Evolutionary conservation across 1,140 invertebrate genomes (phyloP).

Genomic region (Ceratina australensis): DNA sequence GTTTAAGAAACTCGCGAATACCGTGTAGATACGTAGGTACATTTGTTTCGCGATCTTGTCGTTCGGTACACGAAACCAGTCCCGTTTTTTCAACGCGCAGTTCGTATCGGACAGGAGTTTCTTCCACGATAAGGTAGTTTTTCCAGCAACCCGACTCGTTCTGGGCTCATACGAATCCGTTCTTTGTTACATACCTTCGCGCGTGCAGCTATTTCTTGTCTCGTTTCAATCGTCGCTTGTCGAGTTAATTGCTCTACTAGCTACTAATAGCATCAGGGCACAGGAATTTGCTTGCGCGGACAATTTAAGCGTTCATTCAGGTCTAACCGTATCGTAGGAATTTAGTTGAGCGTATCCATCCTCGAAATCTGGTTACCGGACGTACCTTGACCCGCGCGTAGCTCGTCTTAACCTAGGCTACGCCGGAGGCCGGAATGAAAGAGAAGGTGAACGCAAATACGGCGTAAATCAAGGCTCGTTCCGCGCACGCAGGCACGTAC

Average conservation of each 20-base stretch:
- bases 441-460: constrained; percentile 46
- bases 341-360: no score
- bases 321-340: no score
- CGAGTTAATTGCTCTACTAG: constrained; percentile 13
- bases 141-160: constrained; percentile 13
- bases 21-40: no score
- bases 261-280: not conserved
- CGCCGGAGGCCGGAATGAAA: constrained; percentile 39
- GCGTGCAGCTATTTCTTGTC: not conserved
- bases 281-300: not conserved
- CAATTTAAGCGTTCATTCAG: no score
- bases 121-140: constrained; percentile 25
- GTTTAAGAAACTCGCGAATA: not conserved
- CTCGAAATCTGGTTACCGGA: no score
- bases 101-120: constrained; percentile 7
- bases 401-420: constrained; percentile 5
- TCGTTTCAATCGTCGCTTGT: constrained; percentile 6
- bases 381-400: no score
- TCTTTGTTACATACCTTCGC: constrained; percentile 3
- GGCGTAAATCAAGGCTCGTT: constrained; percentile 35
- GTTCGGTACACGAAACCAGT: constrained; percentile 14
- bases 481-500: no score
- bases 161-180: not conserved
- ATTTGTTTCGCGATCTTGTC: constrained; percentile 7
- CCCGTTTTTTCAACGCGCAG: not conserved